These are phyloP conservation scores for Anguilla rostrata DNA, from an alignment of 2,113 vertebrate species.

Conservation along the genomic window DNA sequence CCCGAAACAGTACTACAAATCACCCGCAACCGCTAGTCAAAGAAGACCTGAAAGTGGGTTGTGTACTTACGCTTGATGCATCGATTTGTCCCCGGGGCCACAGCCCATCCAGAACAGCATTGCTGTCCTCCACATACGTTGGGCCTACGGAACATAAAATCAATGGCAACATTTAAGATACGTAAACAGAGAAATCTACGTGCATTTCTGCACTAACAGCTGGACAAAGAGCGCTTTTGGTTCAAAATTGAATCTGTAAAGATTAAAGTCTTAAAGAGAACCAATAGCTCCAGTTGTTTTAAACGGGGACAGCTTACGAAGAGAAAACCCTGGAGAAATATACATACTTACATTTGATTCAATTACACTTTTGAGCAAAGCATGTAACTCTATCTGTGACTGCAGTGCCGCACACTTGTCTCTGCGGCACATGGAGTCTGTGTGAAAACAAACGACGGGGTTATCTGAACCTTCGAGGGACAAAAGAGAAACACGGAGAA, in stretches of 20 bases:
- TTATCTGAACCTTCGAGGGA: conserved; percentile 54
- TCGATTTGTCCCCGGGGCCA: conserved; percentile 82
- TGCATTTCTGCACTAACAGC: conserved; percentile 18
- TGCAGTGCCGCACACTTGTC: conserved; percentile 36
- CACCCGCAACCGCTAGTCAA: neutral
- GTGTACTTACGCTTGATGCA: conserved; percentile 93
- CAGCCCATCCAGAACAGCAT: conserved; percentile 92
- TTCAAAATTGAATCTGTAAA: conserved; percentile 35
- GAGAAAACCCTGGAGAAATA: conserved; percentile 51
- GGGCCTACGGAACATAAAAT: conserved; percentile 68
- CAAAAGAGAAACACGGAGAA: conserved; percentile 44
- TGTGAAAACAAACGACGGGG: conserved; percentile 53
- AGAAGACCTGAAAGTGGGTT: neutral
- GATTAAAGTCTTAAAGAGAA: conserved; percentile 20
- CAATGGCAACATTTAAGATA: conserved; percentile 41
- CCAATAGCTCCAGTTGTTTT: conserved; percentile 44
- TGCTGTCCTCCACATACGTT: conserved; percentile 91
- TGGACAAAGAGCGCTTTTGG: neutral
- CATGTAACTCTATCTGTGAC: conserved; percentile 53
- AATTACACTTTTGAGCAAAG: conserved; percentile 51
- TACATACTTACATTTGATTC: conserved; percentile 55
- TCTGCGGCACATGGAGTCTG: conserved; percentile 42
- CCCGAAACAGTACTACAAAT: neutral
- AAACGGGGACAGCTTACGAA: conserved; percentile 45
- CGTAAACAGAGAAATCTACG: neutral